Conservation (phyloP, 2,888 invertebrate genomes). For the Dynastes maya region DNA sequence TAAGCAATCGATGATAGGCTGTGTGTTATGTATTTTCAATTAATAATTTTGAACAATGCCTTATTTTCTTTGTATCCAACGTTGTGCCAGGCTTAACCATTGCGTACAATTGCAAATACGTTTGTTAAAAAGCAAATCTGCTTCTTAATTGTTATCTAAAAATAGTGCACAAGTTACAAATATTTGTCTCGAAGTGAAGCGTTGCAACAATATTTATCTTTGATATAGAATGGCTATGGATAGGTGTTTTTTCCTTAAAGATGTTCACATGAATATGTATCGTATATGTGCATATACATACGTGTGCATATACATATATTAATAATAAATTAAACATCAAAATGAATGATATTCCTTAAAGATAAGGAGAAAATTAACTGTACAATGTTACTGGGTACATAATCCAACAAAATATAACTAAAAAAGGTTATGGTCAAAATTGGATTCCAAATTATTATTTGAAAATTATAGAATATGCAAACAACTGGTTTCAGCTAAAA, state of each 20-base stretch:
- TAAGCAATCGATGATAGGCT: not conserved
- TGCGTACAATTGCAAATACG: not conserved
- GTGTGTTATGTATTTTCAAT: not conserved
- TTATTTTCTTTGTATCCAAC: not conserved
- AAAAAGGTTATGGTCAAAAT: too few relatives aligned
- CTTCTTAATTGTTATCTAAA: conserved; percentile 12
- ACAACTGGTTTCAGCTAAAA: too few relatives aligned
- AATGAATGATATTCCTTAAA: too few relatives aligned
- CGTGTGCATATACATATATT: too few relatives aligned
- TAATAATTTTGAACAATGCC: not conserved
- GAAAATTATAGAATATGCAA: too few relatives aligned
- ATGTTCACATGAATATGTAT: not conserved
- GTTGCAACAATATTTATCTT: not conserved
- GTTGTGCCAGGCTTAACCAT: not conserved
- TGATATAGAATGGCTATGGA: not conserved
- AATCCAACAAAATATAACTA: too few relatives aligned
- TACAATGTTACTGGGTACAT: too few relatives aligned
- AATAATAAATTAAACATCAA: too few relatives aligned
- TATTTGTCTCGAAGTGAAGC: not conserved
- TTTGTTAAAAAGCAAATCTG: not conserved
- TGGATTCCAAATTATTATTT: too few relatives aligned
- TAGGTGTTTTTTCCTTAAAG: not conserved
- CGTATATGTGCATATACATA: too few relatives aligned
- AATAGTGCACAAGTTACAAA: conserved; percentile 6
- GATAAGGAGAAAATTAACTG: too few relatives aligned